Evolutionary conservation across 1,140 invertebrate species (phyloP).

Genomic region (Drosophila sturtevanti): DNA sequence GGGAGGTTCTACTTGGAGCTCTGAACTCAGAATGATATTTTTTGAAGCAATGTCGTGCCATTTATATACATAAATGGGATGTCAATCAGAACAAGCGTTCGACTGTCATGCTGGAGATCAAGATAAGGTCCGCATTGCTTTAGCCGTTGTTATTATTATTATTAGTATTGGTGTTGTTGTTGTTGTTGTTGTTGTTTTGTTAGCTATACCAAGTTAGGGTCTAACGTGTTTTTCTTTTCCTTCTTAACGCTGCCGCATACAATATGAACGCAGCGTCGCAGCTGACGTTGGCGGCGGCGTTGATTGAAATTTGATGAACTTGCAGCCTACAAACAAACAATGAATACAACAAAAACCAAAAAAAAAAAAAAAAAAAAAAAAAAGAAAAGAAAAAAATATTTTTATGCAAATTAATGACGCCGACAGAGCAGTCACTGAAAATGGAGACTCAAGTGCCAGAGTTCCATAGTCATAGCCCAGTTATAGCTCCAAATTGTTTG

Average conservation of each 20-base stretch:
- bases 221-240: slow-evolving; percentile 68
- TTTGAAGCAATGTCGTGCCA: slow-evolving; percentile 36
- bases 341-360: slow-evolving; percentile 28
- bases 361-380: slow-evolving; percentile 17
- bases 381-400: slow-evolving; percentile 23
- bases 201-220: slow-evolving; percentile 21
- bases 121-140: slow-evolving; percentile 54
- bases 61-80: slow-evolving; percentile 63
- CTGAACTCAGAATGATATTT: slow-evolving; percentile 66
- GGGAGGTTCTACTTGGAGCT: slow-evolving; percentile 65
- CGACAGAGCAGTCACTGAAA: slow-evolving; percentile 17
- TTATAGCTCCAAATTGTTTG: slow-evolving; percentile 77
- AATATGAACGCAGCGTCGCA: slow-evolving; percentile 12
- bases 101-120: slow-evolving; percentile 58
- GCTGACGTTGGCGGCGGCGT: slow-evolving; percentile 36
- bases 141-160: neutral
- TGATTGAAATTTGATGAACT: slow-evolving; percentile 80
- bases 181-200: neutral
- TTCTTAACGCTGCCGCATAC: slow-evolving; percentile 37
- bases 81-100: slow-evolving; percentile 66
- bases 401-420: slow-evolving; percentile 64
- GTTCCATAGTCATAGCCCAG: slow-evolving; percentile 17
- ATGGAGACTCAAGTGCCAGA: slow-evolving; percentile 18
- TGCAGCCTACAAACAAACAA: slow-evolving; percentile 56
- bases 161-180: neutral